Evolutionary conservation across 2,797 vertebrate genomes (phyloP), one percentile per base, ranked within the genome.

Genomic region (Oryzias sinensis): DNA sequence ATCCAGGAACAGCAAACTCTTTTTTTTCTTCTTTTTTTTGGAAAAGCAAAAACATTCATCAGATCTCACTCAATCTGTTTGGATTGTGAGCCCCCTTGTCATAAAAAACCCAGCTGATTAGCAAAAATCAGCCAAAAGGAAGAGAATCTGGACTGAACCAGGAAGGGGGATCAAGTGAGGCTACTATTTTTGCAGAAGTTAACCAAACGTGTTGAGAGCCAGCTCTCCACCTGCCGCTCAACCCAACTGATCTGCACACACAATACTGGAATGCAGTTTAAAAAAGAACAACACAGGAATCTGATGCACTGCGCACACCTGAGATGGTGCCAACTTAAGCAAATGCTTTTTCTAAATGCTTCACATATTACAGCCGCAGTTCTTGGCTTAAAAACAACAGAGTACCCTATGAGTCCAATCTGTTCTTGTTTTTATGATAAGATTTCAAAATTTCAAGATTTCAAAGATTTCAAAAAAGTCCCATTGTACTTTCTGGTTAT

Each of bases 11-110:
- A 2, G 33, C 33, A 11, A 37, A 37, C 33, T 37, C 78, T 53
- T 49, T 64, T 66, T 53, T 59, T 77, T 67, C 49, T 37, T 47
- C 62, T 61, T 63, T 68, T 78, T 76, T 81, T 58, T 63, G 51
- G 51, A 8, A 2, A 48, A 9, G 64, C 47, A 51, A 65, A 56
- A 5, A 59, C 20, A 50, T 47, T 24, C 25, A 43, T 53, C 43
- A 49, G 43, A 24, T 16, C 43, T 4, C 20, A 14, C 29, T 49
- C 33, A 53, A 52, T 42, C 27, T 2, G 59, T 70, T 74, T 44
- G 43, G 47, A 59, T 14, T 9, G 51, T 13, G 24, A 50, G 43
- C 62, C 49, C 49, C 11, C 17, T 33, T 46, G 49, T 42, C 45
- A 65, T 52, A 67, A 18, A 62, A 60, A 60, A 18, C 43, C 42